These are phyloP conservation scores for Drosophila chauvacae DNA, from an alignment of 1,140 invertebrate genomes.

Conservation along the genomic window DNA sequence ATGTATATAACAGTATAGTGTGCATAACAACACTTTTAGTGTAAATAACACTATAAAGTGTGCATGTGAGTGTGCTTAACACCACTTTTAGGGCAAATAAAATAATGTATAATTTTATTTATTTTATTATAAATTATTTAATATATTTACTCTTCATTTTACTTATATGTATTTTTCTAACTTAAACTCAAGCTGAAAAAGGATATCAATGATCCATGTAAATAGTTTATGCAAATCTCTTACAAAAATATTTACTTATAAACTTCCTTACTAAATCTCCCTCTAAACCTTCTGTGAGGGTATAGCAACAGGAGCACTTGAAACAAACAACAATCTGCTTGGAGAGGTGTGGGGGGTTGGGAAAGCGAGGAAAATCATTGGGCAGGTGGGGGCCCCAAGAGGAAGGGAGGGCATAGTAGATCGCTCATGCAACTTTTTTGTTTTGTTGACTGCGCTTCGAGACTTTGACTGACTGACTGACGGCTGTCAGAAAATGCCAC, in stretches of 20 bases:
- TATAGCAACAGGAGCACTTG: conserved; percentile 53
- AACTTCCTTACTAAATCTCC: not conserved
- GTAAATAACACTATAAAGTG: not conserved
- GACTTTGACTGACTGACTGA: conserved; percentile 72
- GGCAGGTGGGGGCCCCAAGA: not conserved
- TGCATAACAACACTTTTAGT: too few relatives aligned
- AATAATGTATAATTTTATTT: too few relatives aligned
- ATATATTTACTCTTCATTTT: not conserved
- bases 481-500: conserved; percentile 80
- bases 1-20: too few relatives aligned
- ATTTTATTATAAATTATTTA: not conserved
- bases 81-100: not conserved
- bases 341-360: not conserved
- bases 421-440: conserved; percentile 61
- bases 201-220: not conserved
- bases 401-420: conserved; percentile 7
- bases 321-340: conserved; percentile 54
- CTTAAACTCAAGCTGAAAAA: not conserved
- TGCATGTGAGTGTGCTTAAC: not conserved
- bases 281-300: not conserved
- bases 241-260: not conserved
- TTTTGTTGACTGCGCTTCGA: conserved; percentile 51
- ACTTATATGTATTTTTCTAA: too few relatives aligned
- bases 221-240: not conserved
- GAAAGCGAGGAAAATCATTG: conserved; percentile 18